Evolutionary conservation across 2,113 vertebrate genomes (phyloP).

Genomic region (Gadus chalcogrammus): DNA sequence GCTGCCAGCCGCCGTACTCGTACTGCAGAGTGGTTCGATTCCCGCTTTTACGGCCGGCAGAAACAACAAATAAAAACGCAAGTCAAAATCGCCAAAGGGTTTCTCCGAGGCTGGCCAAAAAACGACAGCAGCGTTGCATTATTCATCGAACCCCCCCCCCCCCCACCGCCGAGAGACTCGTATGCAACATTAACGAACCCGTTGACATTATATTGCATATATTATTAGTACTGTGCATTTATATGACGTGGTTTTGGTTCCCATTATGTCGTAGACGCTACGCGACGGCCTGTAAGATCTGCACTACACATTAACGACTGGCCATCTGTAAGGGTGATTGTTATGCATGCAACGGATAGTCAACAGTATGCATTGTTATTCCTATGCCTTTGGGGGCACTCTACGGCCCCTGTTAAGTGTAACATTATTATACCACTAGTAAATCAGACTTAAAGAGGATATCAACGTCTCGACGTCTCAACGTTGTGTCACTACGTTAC

Average conservation of each 20-base stretch:
- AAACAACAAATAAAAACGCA: conserved; percentile 5
- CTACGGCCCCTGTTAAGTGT: too few species aligned
- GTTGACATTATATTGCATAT: conserved; percentile 38
- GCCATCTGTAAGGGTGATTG: too few species aligned
- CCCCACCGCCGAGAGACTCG: conserved; percentile 30
- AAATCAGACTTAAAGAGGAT: too few species aligned
- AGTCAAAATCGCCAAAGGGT: conserved; percentile 1
- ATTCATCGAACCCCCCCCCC: conserved; percentile 31
- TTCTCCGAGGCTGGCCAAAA: neutral
- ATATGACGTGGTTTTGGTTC: conserved; percentile 15
- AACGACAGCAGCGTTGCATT: conserved; percentile 17
- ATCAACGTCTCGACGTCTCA: too few species aligned
- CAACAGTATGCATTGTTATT: too few species aligned
- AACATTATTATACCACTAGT: too few species aligned
- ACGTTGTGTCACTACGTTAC: too few species aligned
- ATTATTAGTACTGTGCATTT: conserved; percentile 8
- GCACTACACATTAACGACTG: too few species aligned
- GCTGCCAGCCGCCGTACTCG: neutral
- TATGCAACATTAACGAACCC: conserved; percentile 54
- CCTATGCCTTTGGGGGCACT: too few species aligned
- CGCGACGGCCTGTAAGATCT: too few species aligned
- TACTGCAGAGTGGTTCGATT: neutral
- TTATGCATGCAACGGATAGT: too few species aligned
- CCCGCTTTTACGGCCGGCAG: neutral
- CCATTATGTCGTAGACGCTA: neutral